These are phyloP conservation scores for Arenaria interpres DNA, from an alignment of 2,113 vertebrate genomes.

Conservation along the genomic window DNA sequence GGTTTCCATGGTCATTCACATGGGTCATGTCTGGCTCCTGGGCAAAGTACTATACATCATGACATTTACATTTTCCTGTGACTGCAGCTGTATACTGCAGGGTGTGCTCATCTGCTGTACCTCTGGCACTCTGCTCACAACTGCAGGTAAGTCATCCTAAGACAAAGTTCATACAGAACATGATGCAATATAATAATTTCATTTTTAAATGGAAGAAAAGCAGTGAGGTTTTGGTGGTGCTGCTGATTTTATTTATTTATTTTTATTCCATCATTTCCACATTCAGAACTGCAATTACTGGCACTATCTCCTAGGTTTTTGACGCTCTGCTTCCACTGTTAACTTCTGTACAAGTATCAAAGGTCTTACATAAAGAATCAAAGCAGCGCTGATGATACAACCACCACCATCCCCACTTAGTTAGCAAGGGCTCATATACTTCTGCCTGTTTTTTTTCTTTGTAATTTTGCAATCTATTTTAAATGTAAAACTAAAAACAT, in stretches of 20 bases:
- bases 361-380: background rate
- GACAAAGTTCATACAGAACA: background rate
- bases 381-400: background rate
- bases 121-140: background rate
- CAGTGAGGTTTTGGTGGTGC: background rate
- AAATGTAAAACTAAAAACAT: background rate
- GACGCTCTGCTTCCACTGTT: background rate
- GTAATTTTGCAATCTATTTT: background rate
- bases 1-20: background rate
- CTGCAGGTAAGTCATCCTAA: background rate
- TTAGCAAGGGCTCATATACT: background rate
- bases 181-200: background rate
- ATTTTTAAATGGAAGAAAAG: background rate
- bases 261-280: background rate
- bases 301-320: background rate
- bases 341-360: background rate
- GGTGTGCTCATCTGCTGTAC: background rate
- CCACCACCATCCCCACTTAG: background rate
- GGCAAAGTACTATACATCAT: background rate
- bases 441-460: background rate
- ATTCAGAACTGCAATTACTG: background rate
- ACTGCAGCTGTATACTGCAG: background rate
- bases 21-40: background rate
- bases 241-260: background rate
- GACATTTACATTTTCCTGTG: background rate